phyloP scores from a whole-genome alignment of 1,140 invertebrate genomes.

The Sinella curviseta region DNA sequence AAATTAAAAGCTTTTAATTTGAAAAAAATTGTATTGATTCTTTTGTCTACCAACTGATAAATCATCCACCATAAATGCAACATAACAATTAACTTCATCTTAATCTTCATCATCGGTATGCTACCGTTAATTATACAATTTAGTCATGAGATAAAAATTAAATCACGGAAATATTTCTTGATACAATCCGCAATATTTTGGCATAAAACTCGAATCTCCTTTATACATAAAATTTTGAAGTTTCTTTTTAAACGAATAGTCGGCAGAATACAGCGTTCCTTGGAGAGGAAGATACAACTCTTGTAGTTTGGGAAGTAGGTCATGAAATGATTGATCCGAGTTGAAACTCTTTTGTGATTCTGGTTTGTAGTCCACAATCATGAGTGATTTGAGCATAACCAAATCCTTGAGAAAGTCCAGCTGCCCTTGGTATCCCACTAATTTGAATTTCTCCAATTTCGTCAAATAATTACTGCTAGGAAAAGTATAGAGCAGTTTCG shows the following conservation, averaged over 20 bases:
- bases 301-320: neutral
- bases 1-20: no score
- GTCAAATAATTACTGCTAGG: neutral
- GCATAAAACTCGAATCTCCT: neutral
- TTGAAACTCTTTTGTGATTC: neutral
- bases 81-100: no score
- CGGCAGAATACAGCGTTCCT: neutral
- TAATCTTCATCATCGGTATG: neutral
- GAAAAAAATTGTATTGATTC: no score
- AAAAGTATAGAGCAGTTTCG: neutral
- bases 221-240: neutral
- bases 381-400: neutral
- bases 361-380: neutral
- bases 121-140: neutral
- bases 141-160: neutral
- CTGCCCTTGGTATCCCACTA: neutral
- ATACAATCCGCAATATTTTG: neutral
- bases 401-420: neutral
- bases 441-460: neutral
- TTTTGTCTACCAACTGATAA: no score
- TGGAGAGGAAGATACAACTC: neutral
- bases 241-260: neutral
- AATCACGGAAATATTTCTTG: neutral
- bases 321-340: neutral
- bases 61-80: no score